Conservation (phyloP, 2,888 invertebrate species). For the Apamea crenata region DNA sequence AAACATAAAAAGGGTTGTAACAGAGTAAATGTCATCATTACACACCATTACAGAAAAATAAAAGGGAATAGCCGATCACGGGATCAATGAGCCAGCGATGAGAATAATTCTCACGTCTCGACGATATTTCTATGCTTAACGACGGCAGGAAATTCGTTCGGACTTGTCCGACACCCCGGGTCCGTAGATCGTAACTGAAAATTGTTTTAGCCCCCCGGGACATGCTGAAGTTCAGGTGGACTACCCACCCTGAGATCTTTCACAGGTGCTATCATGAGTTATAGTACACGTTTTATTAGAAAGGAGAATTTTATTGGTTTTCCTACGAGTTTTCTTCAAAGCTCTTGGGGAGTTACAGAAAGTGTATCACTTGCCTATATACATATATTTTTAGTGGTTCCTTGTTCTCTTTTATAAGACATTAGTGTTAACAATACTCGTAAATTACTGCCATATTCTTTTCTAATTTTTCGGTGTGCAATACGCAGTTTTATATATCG, state of each 20-base stretch:
- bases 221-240: constrained; percentile 72
- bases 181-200: constrained; percentile 82
- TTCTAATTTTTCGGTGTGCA: constrained; percentile 1
- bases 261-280: constrained; percentile 85
- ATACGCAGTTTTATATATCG: background rate
- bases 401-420: background rate
- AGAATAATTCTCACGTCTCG: constrained; percentile 78
- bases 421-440: background rate
- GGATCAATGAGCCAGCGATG: constrained; percentile 60
- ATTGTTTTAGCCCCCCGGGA: constrained; percentile 83
- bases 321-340: constrained; percentile 57
- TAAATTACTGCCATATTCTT: background rate
- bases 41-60: constrained; percentile 64
- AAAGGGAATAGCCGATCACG: constrained; percentile 58
- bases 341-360: constrained; percentile 30
- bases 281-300: constrained; percentile 82
- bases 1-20: constrained; percentile 55
- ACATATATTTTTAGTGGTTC: constrained; percentile 17
- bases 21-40: constrained; percentile 63
- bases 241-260: constrained; percentile 77
- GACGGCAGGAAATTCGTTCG: constrained; percentile 79
- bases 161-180: constrained; percentile 74
- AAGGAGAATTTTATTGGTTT: constrained; percentile 72
- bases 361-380: constrained; percentile 29
- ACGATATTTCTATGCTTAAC: constrained; percentile 84